Conservation (phyloP, 2,113 vertebrate genomes). For the Osmerus mordax region DNA sequence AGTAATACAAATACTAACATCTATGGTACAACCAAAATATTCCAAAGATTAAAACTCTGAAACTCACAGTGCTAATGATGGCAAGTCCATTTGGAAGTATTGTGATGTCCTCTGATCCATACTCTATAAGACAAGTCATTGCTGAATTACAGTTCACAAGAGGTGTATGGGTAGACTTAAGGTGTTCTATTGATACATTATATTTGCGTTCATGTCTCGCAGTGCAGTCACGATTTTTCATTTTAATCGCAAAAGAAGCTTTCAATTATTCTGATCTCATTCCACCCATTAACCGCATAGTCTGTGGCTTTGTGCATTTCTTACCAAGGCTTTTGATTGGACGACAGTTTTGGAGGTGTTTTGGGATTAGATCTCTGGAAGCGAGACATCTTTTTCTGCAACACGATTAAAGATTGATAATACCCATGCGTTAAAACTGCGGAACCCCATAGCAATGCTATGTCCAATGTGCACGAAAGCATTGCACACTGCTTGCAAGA, state of each 20-base stretch:
- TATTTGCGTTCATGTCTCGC: too few relatives aligned
- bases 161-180: too few relatives aligned
- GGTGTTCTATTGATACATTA: too few relatives aligned
- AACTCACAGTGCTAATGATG: conserved; percentile 53
- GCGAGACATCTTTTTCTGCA: conserved; percentile 53
- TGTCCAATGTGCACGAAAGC: too few relatives aligned
- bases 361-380: conserved; percentile 52
- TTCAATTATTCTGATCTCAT: neutral
- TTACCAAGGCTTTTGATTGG: conserved; percentile 64
- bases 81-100: conserved; percentile 48
- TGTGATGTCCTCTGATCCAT: conserved; percentile 54
- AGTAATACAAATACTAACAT: neutral
- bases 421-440: neutral
- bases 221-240: too few relatives aligned
- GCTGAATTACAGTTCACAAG: neutral
- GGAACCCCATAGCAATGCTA: neutral
- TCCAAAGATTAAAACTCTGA: neutral
- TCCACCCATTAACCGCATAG: neutral
- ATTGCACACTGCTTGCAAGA: too few relatives aligned
- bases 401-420: neutral
- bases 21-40: neutral
- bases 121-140: conserved; percentile 28
- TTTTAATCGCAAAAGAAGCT: neutral
- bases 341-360: conserved; percentile 70
- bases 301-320: conserved; percentile 2